Percentiles rank a stretch among this genome's conserved stretches.
Evolutionary conservation across 2,113 vertebrate genomes (phyloP).

Genomic region (Amphilophus citrinellus): DNA sequence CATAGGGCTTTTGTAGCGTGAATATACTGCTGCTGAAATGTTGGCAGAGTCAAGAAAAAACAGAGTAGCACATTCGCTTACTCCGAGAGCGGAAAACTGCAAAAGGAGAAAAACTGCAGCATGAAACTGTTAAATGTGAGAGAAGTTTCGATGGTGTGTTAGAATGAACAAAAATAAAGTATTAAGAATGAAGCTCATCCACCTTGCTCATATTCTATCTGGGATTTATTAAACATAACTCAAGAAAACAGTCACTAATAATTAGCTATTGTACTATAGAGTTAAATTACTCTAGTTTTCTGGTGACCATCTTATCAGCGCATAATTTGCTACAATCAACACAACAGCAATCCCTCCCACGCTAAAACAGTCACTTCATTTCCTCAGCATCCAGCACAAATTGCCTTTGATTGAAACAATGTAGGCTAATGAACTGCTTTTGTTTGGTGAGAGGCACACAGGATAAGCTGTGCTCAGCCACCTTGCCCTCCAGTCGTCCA

Average conservation of each 20-base stretch:
- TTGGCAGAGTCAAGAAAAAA: conserved; percentile 54
- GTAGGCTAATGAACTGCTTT: conserved; percentile 69
- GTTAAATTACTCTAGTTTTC: conserved; percentile 15
- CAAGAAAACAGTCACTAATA: conserved; percentile 1
- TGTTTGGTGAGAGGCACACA: conserved; percentile 51
- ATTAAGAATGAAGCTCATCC: neutral
- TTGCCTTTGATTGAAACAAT: conserved; percentile 72
- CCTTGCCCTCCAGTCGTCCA: conserved; percentile 69
- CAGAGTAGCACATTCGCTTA: conserved; percentile 39
- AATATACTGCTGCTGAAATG: conserved; percentile 69
- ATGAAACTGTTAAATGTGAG: neutral
- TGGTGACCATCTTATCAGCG: conserved; percentile 36
- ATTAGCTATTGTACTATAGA: neutral
- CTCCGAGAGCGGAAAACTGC: conserved; percentile 25
- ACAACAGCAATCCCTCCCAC: conserved; percentile 46
- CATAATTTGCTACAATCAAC: conserved; percentile 64
- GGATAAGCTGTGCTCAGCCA: conserved; percentile 49
- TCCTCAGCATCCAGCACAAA: conserved; percentile 56
- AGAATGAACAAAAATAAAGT: neutral
- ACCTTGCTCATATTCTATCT: neutral
- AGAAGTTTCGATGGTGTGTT: neutral
- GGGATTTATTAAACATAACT: neutral
- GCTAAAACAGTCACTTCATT: conserved; percentile 50
- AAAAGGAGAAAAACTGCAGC: conserved; percentile 9
- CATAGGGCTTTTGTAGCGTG: conserved; percentile 71